Conservation (phyloP, 2,797 vertebrate genomes). For the Semotilus atromaculatus region DNA sequence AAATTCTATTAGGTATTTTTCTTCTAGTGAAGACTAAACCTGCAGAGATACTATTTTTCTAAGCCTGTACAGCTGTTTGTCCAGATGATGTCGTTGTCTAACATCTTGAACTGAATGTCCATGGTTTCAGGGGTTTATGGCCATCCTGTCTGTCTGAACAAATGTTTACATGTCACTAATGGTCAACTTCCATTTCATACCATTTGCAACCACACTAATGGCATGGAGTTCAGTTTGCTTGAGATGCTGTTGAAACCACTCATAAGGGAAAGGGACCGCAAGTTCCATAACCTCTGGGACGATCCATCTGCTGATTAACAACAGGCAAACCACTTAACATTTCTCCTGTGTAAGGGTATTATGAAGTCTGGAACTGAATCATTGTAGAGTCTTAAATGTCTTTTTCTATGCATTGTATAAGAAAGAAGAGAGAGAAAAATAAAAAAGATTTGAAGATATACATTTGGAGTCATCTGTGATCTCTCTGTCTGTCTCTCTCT, state of each 20-base stretch:
- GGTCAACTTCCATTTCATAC: conserved; percentile 11
- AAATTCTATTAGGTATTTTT: conserved; percentile 24
- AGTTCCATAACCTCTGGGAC: not conserved
- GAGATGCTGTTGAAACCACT: conserved; percentile 27
- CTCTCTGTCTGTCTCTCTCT: not conserved
- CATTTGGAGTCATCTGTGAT: not conserved
- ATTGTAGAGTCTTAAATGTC: conserved; percentile 44
- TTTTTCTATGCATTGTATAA: conserved; percentile 45
- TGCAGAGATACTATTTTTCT: conserved; percentile 51
- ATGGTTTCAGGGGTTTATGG: conserved; percentile 24
- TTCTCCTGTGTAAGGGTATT: conserved; percentile 30
- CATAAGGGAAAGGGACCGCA: conserved; percentile 32
- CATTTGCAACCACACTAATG: conserved; percentile 10
- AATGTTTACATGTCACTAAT: conserved; percentile 40
- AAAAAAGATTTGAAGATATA: conserved; percentile 21
- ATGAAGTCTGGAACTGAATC: conserved; percentile 38
- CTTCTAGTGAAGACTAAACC: conserved; percentile 22
- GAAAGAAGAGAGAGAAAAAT: conserved; percentile 19
- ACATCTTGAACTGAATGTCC: conserved; percentile 25
- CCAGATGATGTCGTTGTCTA: conserved; percentile 33
- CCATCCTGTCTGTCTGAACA: conserved; percentile 11
- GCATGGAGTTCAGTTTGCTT: conserved; percentile 1
- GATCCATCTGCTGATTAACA: conserved; percentile 21
- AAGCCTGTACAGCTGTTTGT: conserved; percentile 51
- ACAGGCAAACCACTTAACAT: conserved; percentile 46